phyloP scores from a whole-genome alignment of 2,888 invertebrate species.

The Teinopalpus imperialis region DNA sequence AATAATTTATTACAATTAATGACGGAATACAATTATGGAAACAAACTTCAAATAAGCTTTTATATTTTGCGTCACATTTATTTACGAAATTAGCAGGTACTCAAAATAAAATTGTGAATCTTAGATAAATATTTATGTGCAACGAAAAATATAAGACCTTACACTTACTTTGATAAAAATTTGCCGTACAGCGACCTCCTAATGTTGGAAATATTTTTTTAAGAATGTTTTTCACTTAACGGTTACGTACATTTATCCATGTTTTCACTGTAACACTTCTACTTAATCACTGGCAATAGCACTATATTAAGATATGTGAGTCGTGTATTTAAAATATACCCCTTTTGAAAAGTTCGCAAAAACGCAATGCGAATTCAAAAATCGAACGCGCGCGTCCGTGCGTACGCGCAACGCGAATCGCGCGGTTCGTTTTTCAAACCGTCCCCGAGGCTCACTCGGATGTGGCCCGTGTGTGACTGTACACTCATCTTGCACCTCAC shows the following conservation, averaged over 20 bases:
- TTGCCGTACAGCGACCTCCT: slow-evolving; percentile 37
- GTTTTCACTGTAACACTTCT: slow-evolving; percentile 42
- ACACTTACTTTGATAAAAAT: slow-evolving; percentile 43
- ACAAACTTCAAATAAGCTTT: too few species aligned
- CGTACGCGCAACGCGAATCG: slow-evolving; percentile 68
- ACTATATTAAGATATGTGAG: slow-evolving; percentile 24
- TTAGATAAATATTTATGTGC: too few species aligned
- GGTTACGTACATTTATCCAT: slow-evolving; percentile 45
- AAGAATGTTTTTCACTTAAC: slow-evolving; percentile 47
- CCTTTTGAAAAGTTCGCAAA: slow-evolving; percentile 37
- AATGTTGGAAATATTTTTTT: slow-evolving; percentile 36
- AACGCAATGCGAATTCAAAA: slow-evolving; percentile 40
- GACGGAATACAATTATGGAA: too few species aligned
- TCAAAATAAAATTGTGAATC: too few species aligned
- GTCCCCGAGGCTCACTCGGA: slow-evolving; percentile 73
- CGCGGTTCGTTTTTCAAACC: slow-evolving; percentile 67
- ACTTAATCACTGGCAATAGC: slow-evolving; percentile 43
- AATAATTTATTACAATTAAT: too few species aligned
- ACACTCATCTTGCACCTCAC: slow-evolving; percentile 79
- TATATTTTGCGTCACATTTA: too few species aligned
- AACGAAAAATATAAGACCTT: too few species aligned
- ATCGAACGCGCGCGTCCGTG: slow-evolving; percentile 56
- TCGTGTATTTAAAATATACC: slow-evolving; percentile 29
- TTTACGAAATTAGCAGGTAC: too few species aligned
- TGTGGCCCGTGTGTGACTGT: slow-evolving; percentile 80